Percentiles rank a stretch among this genome's conserved stretches.
Conservation (phyloP, 2,888 invertebrate genomes). For the Lithophane socia region DNA sequence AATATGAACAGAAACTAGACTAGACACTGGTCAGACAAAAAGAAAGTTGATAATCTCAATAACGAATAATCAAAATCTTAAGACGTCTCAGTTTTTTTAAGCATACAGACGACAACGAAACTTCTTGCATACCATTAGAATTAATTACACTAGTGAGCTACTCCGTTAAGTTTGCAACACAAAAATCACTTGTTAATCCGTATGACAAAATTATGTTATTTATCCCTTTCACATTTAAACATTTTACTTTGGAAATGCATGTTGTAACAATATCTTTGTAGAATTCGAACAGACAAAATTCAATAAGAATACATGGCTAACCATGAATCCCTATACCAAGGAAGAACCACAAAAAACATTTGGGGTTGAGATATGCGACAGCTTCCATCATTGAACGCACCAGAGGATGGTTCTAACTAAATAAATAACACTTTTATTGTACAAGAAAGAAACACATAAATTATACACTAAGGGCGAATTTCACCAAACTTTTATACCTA, state of each 20-base stretch:
- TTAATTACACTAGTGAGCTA: background rate
- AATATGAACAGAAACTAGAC: background rate
- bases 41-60: constrained; percentile 12
- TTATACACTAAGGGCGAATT: no score
- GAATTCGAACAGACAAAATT: background rate
- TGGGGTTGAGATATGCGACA: constrained; percentile 49
- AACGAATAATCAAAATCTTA: background rate
- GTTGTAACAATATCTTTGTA: background rate
- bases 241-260: background rate
- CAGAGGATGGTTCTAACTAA: constrained; percentile 26
- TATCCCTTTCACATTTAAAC: no score
- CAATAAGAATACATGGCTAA: background rate
- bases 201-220: background rate
- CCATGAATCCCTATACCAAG: constrained; percentile 19
- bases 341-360: constrained; percentile 28
- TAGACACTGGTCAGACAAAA: constrained; percentile 13
- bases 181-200: background rate
- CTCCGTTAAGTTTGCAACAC: background rate
- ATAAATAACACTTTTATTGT: no score
- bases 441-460: no score
- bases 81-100: background rate
- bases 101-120: background rate
- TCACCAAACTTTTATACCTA: no score
- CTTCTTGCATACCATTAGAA: background rate
- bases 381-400: constrained; percentile 63